Base-by-base conservation (phyloP, 2,888 invertebrate species). In the Trissolcus japonicus region DNA sequence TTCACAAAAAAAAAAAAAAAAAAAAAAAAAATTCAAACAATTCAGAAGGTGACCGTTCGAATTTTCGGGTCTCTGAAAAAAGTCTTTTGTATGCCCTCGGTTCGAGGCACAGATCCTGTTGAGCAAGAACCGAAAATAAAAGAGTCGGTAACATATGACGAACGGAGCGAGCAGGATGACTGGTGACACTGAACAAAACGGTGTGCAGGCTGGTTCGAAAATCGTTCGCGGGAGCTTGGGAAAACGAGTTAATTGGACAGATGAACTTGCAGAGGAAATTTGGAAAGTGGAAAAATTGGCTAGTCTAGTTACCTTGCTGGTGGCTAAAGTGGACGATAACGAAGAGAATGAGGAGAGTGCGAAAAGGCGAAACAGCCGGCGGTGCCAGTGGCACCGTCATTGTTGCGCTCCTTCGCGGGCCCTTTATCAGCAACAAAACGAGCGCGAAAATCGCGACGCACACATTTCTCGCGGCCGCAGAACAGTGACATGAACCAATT, bases 251-350 rank as follows among this genome's bases (percentile, higher is more conserved):
- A 25, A 25, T 25, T 21, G 51, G 13, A 51, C 7, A 50, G 21
- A 51, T 11, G 51, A 17, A 17, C 1, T 50, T n/a, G n/a, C n/a
- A n/a, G n/a, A n/a, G n/a, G n/a, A n/a, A n/a, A n/a, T n/a, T n/a
- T n/a, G n/a, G n/a, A n/a, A n/a, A n/a, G n/a, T n/a, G n/a, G n/a
- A 7, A 50, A 29, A 13, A 17, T 29, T 54, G 48, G 50, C 63
- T n/a, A n/a, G n/a, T 29, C 35, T 35, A 35, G 35, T 76, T 80
- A 82, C 82, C 80, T 81, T 82, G 83, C 66, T 82, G 83, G 21
- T 78, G 79, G 60, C 61, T 69, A 59, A 71, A 67, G 48, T 80
- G 79, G 56, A 56, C 79, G 50, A 82, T 76, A 78, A 82, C 41
- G 48, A 81, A 74, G 14, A 68, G 25, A 21, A 76, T 76, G 21